Evolutionary conservation across 2,888 invertebrate genomes (phyloP).

Genomic region (Cheiracanthium punctorium): DNA sequence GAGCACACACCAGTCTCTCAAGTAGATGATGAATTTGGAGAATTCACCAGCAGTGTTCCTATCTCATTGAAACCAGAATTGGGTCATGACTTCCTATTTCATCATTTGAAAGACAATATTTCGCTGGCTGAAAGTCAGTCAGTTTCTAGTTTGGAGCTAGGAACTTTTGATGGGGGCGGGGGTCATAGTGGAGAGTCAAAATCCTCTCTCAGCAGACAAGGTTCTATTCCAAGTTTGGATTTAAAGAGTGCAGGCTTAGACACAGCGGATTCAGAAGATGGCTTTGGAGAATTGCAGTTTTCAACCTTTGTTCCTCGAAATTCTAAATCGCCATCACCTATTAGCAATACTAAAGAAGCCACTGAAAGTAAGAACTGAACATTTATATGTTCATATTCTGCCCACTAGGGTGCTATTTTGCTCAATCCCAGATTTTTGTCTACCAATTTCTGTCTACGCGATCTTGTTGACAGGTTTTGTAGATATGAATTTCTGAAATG

Average conservation of each 20-base stretch:
- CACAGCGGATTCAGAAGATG: constrained; percentile 34
- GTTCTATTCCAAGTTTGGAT: constrained; percentile 71
- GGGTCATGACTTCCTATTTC: constrained; percentile 51
- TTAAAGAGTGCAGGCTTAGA: constrained; percentile 59
- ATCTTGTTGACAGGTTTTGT: no score
- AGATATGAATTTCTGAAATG: no score
- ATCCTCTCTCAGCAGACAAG: constrained; percentile 64
- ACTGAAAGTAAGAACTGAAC: constrained; percentile 38
- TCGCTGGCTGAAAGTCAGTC: constrained; percentile 71
- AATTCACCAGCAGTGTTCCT: constrained; percentile 48
- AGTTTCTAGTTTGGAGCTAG: constrained; percentile 71
- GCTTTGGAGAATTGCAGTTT: constrained; percentile 52
- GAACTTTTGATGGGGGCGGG: constrained; percentile 59
- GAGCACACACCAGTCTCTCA: not conserved
- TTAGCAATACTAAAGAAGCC: constrained; percentile 27
- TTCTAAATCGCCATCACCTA: constrained; percentile 58
- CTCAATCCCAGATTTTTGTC: no score
- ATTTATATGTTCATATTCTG: no score
- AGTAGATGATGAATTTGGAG: constrained; percentile 67
- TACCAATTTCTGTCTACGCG: no score
- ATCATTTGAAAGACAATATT: constrained; percentile 54
- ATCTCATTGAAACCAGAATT: constrained; percentile 32
- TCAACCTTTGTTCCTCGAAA: constrained; percentile 8
- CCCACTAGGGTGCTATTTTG: no score
- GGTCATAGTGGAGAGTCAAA: constrained; percentile 62